These are phyloP conservation scores for Crotalus tigris DNA, from an alignment of 2,113 vertebrate species.

Conservation along the genomic window DNA sequence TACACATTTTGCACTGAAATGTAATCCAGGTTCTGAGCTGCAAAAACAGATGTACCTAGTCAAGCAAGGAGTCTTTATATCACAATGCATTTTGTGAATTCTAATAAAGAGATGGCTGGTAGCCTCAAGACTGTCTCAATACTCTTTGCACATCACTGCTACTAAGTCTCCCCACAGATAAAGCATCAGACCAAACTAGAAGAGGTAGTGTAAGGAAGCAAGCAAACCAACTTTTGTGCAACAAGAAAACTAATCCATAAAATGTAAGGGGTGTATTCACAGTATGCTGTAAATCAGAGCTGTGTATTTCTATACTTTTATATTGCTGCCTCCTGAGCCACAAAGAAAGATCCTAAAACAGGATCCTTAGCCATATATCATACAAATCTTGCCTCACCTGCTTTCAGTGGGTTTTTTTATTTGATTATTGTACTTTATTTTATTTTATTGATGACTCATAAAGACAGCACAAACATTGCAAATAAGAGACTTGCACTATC, in stretches of 20 bases:
- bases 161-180: not conserved
- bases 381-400: not conserved
- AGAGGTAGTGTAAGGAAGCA: not conserved
- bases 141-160: not conserved
- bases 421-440: not conserved
- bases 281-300: not conserved
- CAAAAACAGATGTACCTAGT: not conserved
- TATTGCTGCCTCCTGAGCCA: not conserved
- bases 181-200: not conserved
- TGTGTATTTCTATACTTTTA: conserved; percentile 6
- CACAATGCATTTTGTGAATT: not conserved
- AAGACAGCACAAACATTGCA: not conserved
- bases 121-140: not conserved
- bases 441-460: conserved; percentile 12
- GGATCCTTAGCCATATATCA: not conserved
- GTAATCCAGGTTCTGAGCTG: not conserved
- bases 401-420: not conserved
- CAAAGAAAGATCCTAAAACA: not conserved
- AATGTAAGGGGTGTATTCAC: not conserved
- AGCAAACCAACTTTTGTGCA: not conserved
- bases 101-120: not conserved
- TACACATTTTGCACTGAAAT: not conserved
- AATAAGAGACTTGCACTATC: not conserved
- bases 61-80: not conserved
- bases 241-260: not conserved